Conservation (phyloP, 2,113 vertebrate genomes). For the Ranitomeya imitator region DNA sequence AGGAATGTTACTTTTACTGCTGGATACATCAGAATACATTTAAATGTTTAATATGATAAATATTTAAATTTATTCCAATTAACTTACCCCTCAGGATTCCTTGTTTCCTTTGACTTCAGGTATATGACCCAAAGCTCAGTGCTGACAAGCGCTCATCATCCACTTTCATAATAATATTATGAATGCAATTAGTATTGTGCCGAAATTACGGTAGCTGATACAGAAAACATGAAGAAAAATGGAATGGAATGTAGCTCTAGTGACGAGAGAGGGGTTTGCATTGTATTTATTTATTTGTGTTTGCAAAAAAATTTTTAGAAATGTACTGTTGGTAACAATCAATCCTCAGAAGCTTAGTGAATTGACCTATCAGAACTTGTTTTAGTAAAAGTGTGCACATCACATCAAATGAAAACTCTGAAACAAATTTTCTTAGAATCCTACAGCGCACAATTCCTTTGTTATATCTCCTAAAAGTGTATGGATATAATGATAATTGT, state of each 20-base stretch:
- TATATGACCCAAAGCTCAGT: conserved; percentile 6
- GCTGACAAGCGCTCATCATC: conserved; percentile 4
- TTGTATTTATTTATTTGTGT: not conserved
- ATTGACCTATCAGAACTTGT: not conserved
- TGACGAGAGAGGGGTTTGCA: not conserved
- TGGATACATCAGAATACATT: conserved; percentile 26
- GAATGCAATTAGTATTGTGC: not conserved
- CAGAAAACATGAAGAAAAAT: not conserved
- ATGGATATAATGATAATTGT: too few species aligned
- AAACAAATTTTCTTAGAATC: not conserved
- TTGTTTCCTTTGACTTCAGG: conserved; percentile 29
- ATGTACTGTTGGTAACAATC: not conserved
- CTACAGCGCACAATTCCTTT: too few species aligned
- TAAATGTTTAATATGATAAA: conserved; percentile 32
- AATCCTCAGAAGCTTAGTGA: not conserved
- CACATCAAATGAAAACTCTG: not conserved
- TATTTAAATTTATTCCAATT: conserved; percentile 50
- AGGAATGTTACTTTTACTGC: not conserved
- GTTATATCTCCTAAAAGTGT: too few species aligned
- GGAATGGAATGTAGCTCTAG: not conserved
- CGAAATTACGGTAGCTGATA: not conserved
- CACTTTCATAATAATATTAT: conserved; percentile 17
- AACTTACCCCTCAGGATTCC: conserved; percentile 14
- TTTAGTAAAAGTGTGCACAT: not conserved
- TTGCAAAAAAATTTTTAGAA: too few species aligned